A percentile compares a stretch with the other conserved stretches of the same genome.
These are phyloP conservation scores for Rutilus rutilus DNA, from an alignment of 2,113 vertebrate genomes.

Conservation along the genomic window DNA sequence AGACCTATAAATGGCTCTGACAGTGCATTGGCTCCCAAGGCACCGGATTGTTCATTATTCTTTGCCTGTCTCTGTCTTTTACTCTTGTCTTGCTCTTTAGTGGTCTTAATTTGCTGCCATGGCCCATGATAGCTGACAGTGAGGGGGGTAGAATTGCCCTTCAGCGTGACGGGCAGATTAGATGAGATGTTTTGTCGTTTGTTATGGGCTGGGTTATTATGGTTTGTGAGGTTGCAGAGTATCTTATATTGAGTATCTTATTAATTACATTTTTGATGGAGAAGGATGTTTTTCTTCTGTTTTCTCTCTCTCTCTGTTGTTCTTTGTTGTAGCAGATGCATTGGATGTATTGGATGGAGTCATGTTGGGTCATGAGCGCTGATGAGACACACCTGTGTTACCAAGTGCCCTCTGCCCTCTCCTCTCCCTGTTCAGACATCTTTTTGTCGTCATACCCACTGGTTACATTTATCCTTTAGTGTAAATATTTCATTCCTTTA, in stretches of 20 bases:
- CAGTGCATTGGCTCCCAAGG: neutral
- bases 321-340: constrained; percentile 27
- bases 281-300: neutral
- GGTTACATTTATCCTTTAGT: neutral
- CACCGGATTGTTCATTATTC: neutral
- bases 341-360: neutral
- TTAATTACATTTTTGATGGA: neutral
- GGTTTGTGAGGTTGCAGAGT: neutral
- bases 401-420: neutral
- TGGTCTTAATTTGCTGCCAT: constrained; percentile 28
- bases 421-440: neutral
- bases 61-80: constrained; percentile 9
- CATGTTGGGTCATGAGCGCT: neutral
- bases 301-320: neutral
- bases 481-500: constrained; percentile 1
- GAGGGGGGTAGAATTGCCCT: neutral
- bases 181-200: constrained; percentile 1
- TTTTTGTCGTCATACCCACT: neutral
- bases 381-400: constrained; percentile 16
- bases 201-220: neutral
- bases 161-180: neutral
- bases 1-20: neutral
- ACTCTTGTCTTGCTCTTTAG: neutral
- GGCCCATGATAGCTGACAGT: neutral
- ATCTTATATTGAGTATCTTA: neutral